Conservation (phyloP, 2,888 invertebrate species). For the Tachina lurida region DNA sequence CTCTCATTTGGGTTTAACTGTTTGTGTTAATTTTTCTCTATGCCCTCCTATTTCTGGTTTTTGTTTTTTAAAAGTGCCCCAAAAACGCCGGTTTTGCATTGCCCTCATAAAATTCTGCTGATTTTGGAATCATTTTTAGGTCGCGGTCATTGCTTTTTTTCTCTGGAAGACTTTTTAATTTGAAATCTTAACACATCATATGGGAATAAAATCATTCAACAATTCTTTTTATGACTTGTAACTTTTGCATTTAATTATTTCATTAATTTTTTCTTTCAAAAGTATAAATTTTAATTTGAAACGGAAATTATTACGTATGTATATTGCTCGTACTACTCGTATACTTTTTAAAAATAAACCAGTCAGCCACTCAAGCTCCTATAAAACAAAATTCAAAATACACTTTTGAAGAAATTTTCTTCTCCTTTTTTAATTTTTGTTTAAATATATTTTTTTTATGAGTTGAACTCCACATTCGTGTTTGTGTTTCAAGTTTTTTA, state of each 20-base stretch:
- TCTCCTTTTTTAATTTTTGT: conserved; percentile 11
- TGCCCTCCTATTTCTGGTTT: background rate
- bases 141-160: conserved; percentile 68
- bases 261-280: conserved; percentile 18
- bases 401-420: conserved; percentile 25
- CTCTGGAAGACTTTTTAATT: conserved; percentile 3
- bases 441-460: conserved; percentile 8
- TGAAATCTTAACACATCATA: conserved; percentile 30
- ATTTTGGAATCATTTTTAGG: conserved; percentile 34
- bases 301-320: conserved; percentile 63
- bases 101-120: background rate
- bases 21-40: background rate
- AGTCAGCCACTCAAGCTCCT: background rate
- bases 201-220: conserved; percentile 32
- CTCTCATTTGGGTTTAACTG: background rate
- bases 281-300: conserved; percentile 65
- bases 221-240: conserved; percentile 52
- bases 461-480: conserved; percentile 57
- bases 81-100: background rate
- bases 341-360: conserved; percentile 35
- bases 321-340: background rate
- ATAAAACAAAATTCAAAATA: conserved; percentile 4
- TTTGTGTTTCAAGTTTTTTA: conserved; percentile 58
- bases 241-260: conserved; percentile 60
- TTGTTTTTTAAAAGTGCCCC: background rate